Base-by-base conservation (phyloP, 1,140 invertebrate genomes). In the Maconellicoccus hirsutus region DNA sequence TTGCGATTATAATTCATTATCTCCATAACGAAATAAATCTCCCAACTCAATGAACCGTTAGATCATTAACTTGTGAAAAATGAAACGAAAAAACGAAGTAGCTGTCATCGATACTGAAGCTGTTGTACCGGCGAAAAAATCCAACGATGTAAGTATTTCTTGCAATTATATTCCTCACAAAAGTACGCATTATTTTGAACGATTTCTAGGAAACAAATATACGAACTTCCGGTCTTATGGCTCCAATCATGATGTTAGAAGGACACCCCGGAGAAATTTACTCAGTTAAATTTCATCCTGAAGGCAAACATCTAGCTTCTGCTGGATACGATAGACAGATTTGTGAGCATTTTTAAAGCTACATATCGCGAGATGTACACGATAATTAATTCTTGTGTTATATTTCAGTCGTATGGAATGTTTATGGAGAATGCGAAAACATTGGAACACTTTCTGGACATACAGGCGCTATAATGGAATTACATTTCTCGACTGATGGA, bases 361-460 rank as follows among this genome's bases (percentile, higher is more conserved):
- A 66, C 8, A 7, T n/a, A n/a, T n/a, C n/a, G n/a, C n/a, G n/a
- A n/a, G n/a, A n/a, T n/a, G n/a, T n/a, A n/a, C n/a, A 6, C 29
- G 29, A 6, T 33, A 33, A 33, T 16, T 8, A 38, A 1, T 26
- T 42, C 61, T 23, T 25, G 70, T 73, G 76, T 61, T 74, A 52
- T 74, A 77, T 74, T 85, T 71, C 78, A 97, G 94, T 91, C 79
- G 83, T 99, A 74, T 99, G 98, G 98, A 95, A 92, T 80, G 92
- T 96, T 1, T 97, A 96, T 80, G 96, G 93, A 3, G 95, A 99
- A 78, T 99, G 96, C 83, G 95, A 99, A 77, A 99, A 98, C 80
- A 88, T 97, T 74, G 92, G 91, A 74, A 86, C 90, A 8, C 86
- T 99, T 84, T 86, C 87, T 69, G 95, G 95, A 0, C 98, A 99